phyloP scores from a whole-genome alignment of 2,888 invertebrate species.

The Agelastica alni region DNA sequence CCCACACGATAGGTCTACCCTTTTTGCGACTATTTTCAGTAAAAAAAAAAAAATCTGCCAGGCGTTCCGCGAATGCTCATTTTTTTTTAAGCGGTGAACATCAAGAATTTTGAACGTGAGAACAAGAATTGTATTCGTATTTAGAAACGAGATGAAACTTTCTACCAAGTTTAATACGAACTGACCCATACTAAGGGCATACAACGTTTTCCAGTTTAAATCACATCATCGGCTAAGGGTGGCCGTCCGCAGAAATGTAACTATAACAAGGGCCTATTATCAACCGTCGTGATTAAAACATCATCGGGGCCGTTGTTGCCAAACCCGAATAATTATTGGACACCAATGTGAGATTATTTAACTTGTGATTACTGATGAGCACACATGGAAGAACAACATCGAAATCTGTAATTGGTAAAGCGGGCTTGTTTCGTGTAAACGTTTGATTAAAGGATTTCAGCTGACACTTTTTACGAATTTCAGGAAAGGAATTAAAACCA shows the following conservation, averaged over 20 bases:
- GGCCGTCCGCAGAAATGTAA: neutral
- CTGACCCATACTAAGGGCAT: neutral
- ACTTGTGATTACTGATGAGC: slow-evolving; percentile 25
- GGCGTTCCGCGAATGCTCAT: no score
- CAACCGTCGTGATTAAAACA: slow-evolving; percentile 17
- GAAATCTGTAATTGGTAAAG: neutral
- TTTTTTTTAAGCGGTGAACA: no score
- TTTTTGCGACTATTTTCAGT: no score
- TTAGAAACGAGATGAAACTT: no score
- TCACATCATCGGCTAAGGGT: neutral
- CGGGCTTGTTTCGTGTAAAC: neutral
- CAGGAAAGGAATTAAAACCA: neutral
- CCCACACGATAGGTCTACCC: no score
- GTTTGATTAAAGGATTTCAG: neutral
- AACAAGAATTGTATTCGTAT: no score
- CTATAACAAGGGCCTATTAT: slow-evolving; percentile 12
- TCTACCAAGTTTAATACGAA: no score
- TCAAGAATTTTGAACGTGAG: no score
- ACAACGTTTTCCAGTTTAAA: neutral
- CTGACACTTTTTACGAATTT: neutral
- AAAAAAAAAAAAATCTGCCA: no score
- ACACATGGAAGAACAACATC: neutral
- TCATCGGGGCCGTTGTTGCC: slow-evolving; percentile 3
- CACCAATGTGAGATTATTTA: slow-evolving; percentile 23
- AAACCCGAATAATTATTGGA: slow-evolving; percentile 15